Conservation (phyloP, 2,797 vertebrate species). For the Notoglanidium macrostoma region DNA sequence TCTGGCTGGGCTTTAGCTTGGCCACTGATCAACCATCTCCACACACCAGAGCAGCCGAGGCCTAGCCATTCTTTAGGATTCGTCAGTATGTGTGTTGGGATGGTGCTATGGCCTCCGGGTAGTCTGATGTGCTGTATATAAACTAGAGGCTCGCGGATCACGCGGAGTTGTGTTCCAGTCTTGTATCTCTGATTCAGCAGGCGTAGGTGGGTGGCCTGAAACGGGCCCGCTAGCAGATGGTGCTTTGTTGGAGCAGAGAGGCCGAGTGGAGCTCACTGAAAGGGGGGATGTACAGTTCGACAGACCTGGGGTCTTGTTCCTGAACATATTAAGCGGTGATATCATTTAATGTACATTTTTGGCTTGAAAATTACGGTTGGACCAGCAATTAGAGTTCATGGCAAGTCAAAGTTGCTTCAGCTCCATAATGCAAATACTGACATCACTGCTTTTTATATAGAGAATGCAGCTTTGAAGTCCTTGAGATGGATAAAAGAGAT, state of each 20-base stretch:
- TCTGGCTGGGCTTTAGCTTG: constrained; percentile 57
- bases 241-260: constrained; percentile 49
- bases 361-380: not conserved
- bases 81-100: constrained; percentile 6
- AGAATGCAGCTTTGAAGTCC: not conserved
- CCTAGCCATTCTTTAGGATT: constrained; percentile 10
- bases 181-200: constrained; percentile 43
- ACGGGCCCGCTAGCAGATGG: constrained; percentile 51
- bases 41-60: constrained; percentile 15
- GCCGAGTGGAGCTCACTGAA: constrained; percentile 22
- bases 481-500: not conserved
- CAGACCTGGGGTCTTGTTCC: not conserved
- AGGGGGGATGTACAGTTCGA: not conserved
- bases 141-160: constrained; percentile 36
- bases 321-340: constrained; percentile 12
- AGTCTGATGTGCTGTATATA: constrained; percentile 30
- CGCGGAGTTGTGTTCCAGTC: constrained; percentile 31
- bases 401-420: not conserved
- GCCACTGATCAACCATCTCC: constrained; percentile 59
- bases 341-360: not conserved
- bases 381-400: not conserved
- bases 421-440: not conserved
- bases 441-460: not conserved
- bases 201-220: constrained; percentile 46
- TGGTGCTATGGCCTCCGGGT: constrained; percentile 25